Evolutionary conservation across 2,888 invertebrate species (phyloP).

Genomic region (Aplocera efformata): DNA sequence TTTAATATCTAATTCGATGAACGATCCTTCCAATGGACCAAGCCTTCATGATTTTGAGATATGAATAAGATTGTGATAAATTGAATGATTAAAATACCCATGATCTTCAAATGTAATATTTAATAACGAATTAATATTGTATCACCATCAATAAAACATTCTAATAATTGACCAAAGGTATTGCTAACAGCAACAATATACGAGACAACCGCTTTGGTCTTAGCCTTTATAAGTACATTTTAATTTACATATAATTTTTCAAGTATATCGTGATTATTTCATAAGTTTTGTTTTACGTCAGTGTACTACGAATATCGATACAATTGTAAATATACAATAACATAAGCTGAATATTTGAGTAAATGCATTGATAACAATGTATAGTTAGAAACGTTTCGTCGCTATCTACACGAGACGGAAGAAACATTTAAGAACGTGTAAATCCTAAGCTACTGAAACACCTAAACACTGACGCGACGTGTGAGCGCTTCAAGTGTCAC

Average conservation of each 20-base stretch:
- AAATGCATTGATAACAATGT: slow-evolving; percentile 50
- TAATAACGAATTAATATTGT: slow-evolving; percentile 60
- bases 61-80: slow-evolving; percentile 15
- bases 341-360: slow-evolving; percentile 56
- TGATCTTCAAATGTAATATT: slow-evolving; percentile 51
- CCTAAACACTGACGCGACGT: slow-evolving; percentile 65
- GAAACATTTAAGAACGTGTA: slow-evolving; percentile 34
- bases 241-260: slow-evolving; percentile 55
- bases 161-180: slow-evolving; percentile 80
- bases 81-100: slow-evolving; percentile 56
- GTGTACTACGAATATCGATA: slow-evolving; percentile 44
- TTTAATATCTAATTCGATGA: slow-evolving; percentile 28
- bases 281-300: slow-evolving; percentile 43
- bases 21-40: slow-evolving; percentile 23
- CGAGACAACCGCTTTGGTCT: slow-evolving; percentile 70
- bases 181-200: slow-evolving; percentile 72
- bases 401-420: slow-evolving; percentile 49
- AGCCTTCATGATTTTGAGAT: slow-evolving; percentile 1
- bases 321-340: slow-evolving; percentile 52
- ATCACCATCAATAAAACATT: slow-evolving; percentile 64
- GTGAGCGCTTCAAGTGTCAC: slow-evolving; percentile 53
- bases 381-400: slow-evolving; percentile 38
- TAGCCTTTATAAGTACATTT: slow-evolving; percentile 65
- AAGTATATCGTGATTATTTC: slow-evolving; percentile 45
- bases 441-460: slow-evolving; percentile 62